A percentile compares a stretch with the other conserved stretches of the same genome.
Conservation (phyloP, 2,888 invertebrate species). For the Xanthorhoe designata region DNA sequence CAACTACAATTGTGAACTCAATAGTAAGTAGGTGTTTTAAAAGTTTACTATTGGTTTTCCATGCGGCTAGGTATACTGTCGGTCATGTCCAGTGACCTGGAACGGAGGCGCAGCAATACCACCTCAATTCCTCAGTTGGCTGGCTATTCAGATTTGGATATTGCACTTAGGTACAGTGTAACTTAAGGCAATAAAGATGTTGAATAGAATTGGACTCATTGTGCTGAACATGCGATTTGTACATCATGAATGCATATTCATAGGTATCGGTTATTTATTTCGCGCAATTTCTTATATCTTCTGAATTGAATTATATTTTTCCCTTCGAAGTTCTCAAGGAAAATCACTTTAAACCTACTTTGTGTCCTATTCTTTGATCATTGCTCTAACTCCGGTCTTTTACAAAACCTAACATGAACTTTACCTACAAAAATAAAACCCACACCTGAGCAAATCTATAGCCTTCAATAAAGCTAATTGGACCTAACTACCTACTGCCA, state of each 20-base stretch:
- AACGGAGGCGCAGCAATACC: slow-evolving; percentile 55
- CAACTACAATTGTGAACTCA: not conserved
- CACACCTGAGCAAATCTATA: not conserved
- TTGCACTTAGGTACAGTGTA: not conserved
- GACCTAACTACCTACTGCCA: not conserved
- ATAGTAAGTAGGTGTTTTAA: slow-evolving; percentile 3
- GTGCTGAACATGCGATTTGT: not conserved
- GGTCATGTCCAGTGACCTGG: slow-evolving; percentile 66
- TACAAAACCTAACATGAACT: too few relatives aligned
- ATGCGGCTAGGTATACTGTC: slow-evolving; percentile 39
- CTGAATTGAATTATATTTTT: too few relatives aligned
- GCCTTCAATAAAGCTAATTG: not conserved
- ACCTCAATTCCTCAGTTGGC: slow-evolving; percentile 67
- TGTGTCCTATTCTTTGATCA: too few relatives aligned
- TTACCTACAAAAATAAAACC: not conserved
- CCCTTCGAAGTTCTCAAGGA: too few relatives aligned
- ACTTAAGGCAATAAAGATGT: not conserved
- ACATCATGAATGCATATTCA: not conserved
- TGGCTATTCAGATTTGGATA: slow-evolving; percentile 51
- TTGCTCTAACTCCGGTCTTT: too few relatives aligned
- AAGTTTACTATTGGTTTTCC: slow-evolving; percentile 30
- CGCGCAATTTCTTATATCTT: too few relatives aligned
- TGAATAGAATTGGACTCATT: not conserved
- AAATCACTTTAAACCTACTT: too few relatives aligned
- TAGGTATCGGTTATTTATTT: too few relatives aligned